Conservation (phyloP, 2,797 vertebrate genomes). For the Toxotes lorentzi region DNA sequence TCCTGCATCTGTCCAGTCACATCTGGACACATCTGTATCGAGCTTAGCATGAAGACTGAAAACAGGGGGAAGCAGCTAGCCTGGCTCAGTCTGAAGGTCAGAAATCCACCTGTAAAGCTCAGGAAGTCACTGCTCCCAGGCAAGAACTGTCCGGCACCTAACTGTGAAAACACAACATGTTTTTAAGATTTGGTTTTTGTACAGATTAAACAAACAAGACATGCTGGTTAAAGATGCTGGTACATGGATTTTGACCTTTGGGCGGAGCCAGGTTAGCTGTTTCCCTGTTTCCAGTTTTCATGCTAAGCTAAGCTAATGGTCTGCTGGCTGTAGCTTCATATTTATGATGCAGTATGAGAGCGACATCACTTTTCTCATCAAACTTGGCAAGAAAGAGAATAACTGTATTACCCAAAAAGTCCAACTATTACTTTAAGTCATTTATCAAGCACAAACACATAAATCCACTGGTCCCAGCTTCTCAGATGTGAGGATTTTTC, state of each 20-base stretch:
- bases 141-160: neutral
- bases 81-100: neutral
- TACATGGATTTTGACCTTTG: neutral
- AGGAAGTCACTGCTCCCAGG: neutral
- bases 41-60: slow-evolving; percentile 7
- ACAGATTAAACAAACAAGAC: neutral
- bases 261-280: neutral
- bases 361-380: neutral
- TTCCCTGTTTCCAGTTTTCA: neutral
- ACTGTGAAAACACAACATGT: neutral
- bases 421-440: neutral
- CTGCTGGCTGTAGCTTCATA: neutral
- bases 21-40: too few species aligned
- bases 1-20: neutral
- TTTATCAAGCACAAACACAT: neutral
- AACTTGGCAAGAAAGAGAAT: neutral
- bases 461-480: too few species aligned
- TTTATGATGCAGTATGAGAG: neutral
- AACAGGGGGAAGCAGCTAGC: neutral
- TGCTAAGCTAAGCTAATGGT: neutral
- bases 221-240: neutral
- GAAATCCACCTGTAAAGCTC: neutral
- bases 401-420: neutral
- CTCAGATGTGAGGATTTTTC: too few species aligned
- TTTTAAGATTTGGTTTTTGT: neutral